These are phyloP conservation scores for Sitobion miscanthi DNA, from an alignment of 1,140 invertebrate species.

Conservation along the genomic window DNA sequence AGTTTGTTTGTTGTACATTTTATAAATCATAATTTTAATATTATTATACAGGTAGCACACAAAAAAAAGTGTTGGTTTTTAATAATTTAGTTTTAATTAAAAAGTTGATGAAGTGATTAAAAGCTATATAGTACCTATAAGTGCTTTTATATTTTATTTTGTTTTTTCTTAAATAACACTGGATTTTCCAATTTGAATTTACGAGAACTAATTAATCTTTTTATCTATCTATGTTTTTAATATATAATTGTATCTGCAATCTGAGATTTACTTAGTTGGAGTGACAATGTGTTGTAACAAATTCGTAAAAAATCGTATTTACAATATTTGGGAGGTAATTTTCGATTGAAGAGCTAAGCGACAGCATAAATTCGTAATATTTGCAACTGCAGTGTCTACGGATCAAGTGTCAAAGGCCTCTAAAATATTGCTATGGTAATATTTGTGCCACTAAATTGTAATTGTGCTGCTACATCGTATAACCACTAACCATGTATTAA, in stretches of 20 bases:
- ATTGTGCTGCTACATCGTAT: neutral
- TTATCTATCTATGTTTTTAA: neutral
- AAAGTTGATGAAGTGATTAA: neutral
- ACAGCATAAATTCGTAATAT: neutral
- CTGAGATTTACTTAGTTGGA: neutral
- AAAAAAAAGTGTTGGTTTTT: neutral
- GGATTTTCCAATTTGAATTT: neutral
- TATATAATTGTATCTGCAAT: neutral
- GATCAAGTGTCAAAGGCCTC: neutral
- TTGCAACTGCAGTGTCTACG: too few species aligned
- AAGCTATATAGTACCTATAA: neutral
- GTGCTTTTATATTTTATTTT: neutral
- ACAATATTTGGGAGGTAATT: neutral
- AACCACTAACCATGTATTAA: neutral
- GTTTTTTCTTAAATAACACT: neutral
- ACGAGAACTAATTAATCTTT: neutral
- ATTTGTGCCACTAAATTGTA: neutral
- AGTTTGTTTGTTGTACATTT: too few species aligned
- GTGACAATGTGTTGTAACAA: neutral
- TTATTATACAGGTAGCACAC: neutral
- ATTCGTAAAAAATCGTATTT: neutral
- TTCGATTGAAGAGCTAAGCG: neutral
- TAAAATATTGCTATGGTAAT: neutral
- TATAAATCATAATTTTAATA: neutral
- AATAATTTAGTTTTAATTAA: neutral